Evolutionary conservation across 1,140 invertebrate species (phyloP).

Genomic region (Cyrtorhinus lividipennis): DNA sequence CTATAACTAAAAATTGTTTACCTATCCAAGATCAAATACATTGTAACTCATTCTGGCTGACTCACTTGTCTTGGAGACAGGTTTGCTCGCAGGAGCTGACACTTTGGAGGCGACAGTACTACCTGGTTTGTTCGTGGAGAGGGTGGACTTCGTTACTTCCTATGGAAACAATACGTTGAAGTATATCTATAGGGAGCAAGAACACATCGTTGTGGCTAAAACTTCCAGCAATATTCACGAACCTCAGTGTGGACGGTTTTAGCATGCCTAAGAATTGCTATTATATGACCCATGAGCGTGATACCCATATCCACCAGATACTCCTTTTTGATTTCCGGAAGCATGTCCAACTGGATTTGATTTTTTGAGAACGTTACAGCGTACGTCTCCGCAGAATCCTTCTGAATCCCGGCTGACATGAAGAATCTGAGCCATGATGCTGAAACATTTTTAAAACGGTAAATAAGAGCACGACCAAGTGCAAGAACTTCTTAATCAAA

Average conservation of each 20-base stretch:
- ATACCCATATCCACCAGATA: constrained; percentile 73
- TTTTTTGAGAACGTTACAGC: constrained; percentile 70
- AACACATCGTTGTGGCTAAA: too few species aligned
- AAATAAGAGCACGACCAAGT: too few species aligned
- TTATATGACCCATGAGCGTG: constrained; percentile 64
- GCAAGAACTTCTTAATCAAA: too few species aligned
- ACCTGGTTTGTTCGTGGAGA: not conserved
- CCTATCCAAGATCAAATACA: too few species aligned
- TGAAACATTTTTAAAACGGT: constrained; percentile 28
- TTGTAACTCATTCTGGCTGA: too few species aligned
- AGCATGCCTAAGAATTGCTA: constrained; percentile 67
- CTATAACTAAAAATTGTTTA: too few species aligned
- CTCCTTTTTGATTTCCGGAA: constrained; percentile 66
- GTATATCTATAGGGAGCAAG: too few species aligned
- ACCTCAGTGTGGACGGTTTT: constrained; percentile 52
- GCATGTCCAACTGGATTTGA: constrained; percentile 63
- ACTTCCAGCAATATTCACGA: too few species aligned
- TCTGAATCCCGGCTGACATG: constrained; percentile 56
- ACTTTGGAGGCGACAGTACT: not conserved
- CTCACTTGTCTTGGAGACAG: not conserved
- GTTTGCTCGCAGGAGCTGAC: not conserved
- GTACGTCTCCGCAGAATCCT: constrained; percentile 56
- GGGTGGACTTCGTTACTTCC: constrained; percentile 1
- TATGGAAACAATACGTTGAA: too few species aligned
- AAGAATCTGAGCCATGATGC: constrained; percentile 64